Conservation (phyloP, 2,113 vertebrate species). For the Equus quagga region DNA sequence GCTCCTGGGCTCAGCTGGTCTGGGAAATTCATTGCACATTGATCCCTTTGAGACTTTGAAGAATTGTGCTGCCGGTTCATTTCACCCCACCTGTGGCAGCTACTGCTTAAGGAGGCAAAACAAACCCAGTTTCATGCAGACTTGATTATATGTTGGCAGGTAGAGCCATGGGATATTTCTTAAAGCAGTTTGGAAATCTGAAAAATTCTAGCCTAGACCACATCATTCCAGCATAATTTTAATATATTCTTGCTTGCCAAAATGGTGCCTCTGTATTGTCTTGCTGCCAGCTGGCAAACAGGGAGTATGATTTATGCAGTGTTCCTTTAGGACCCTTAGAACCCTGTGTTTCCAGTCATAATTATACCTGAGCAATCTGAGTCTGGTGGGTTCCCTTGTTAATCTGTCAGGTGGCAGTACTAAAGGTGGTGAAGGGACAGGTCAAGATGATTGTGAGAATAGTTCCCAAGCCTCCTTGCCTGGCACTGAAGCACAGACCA, state of each 20-base stretch:
- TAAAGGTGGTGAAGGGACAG: not conserved
- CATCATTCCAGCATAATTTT: not conserved
- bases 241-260: conserved; percentile 1
- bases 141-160: conserved; percentile 18
- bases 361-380: not conserved
- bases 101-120: conserved; percentile 31
- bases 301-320: not conserved
- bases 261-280: not conserved
- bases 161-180: not conserved
- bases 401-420: not conserved
- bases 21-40: conserved; percentile 7
- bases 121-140: not conserved
- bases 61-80: not conserved
- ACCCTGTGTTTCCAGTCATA: not conserved
- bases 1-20: not conserved
- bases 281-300: not conserved
- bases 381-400: not conserved
- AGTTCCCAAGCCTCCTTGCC: not conserved
- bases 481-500: not conserved
- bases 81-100: not conserved
- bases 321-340: not conserved
- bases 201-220: not conserved
- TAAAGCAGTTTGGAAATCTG: conserved; percentile 38
- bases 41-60: not conserved
- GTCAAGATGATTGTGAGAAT: not conserved